Evolutionary conservation across 2,888 invertebrate genomes (phyloP), one percentile per base, ranked within the genome.

Genomic region (Cryptocheilus praepositus): DNA sequence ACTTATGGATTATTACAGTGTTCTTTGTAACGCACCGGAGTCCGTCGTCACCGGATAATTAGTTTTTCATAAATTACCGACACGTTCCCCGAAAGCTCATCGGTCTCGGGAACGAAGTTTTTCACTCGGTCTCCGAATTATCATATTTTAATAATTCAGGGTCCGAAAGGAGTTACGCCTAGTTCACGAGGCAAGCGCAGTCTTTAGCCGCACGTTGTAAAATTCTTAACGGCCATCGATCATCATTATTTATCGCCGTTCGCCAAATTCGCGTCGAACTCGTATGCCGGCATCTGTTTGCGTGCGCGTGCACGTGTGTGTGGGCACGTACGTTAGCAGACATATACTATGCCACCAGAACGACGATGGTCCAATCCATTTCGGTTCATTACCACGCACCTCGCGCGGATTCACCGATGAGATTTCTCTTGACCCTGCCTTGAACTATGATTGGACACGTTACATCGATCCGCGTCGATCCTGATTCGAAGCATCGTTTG

Each of bases 161-260:
- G 22, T 46, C 51, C 8, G 52, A 54, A 67, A 61, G 52, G 22
- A 64, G 53, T 64, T 61, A 63, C 55, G 68, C 25, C 61, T 61
- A 64, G 70, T 73, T 69, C 61, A 61, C 63, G 60, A 53, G 61
- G 53, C 61, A 66, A 60, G 57, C 67, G 61, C 61, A 71, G 71
- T 70, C 69, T 67, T 73, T 64, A 64, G 61, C 71, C 70, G 55
- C 60, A 56, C 69, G 71, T 76, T 72, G 67, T 66, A 65, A 74
- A 73, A 78, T 70, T 61, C 61, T 68, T 64, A 76, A 72, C 72
- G 73, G 64, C 61, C 68, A 80, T 80, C 74, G 78, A 80, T 78
- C 80, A 78, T 80, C 80, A 74, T 80, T 77, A 74, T 80, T 80
- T 76, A 73, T 61, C 74, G 68, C 52, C 67, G 63, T 77, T 77